These are phyloP conservation scores for Takifugu ocellatus DNA, from an alignment of 2,797 vertebrate species.

Conservation along the genomic window DNA sequence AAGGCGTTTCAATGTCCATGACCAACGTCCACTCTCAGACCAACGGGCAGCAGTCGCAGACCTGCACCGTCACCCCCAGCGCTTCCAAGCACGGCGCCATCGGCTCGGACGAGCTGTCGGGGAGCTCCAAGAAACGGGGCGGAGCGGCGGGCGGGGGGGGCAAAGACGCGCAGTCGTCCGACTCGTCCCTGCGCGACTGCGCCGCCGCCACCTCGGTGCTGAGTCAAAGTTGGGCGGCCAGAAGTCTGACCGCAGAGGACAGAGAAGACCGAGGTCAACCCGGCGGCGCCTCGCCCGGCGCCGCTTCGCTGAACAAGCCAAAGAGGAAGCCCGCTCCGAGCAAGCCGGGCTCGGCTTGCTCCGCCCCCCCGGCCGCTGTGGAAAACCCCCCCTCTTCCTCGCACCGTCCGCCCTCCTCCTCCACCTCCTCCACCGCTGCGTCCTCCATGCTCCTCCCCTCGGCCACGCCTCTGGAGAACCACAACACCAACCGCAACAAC, in stretches of 20 bases:
- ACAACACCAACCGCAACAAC: slow-evolving; percentile 97
- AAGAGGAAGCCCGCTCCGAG: slow-evolving; percentile 83
- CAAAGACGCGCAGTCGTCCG: slow-evolving; percentile 77
- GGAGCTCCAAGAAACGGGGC: slow-evolving; percentile 51
- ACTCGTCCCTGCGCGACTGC: slow-evolving; percentile 83
- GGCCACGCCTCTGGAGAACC: slow-evolving; percentile 76
- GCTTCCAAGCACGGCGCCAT: slow-evolving; percentile 83
- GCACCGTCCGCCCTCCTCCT: slow-evolving; percentile 36
- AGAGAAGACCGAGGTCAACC: slow-evolving; percentile 46
- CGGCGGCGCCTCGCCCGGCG: slow-evolving; percentile 43
- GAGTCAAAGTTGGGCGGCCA: slow-evolving; percentile 74
- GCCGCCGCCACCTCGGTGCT: slow-evolving; percentile 83
- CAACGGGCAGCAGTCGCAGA: slow-evolving; percentile 88
- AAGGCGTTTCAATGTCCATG: slow-evolving; percentile 85
- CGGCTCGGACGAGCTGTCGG: slow-evolving; percentile 60
- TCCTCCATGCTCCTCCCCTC: slow-evolving; percentile 58
- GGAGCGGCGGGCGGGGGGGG: slow-evolving; percentile 37
- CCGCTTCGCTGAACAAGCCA: slow-evolving; percentile 75
- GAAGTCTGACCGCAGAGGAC: slow-evolving; percentile 47
- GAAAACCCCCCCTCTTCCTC: slow-evolving; percentile 41
- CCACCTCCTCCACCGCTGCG: slow-evolving; percentile 26
- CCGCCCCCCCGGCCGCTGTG: slow-evolving; percentile 33
- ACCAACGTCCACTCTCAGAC: slow-evolving; percentile 96
- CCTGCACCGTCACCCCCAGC: slow-evolving; percentile 83
- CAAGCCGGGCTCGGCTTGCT: slow-evolving; percentile 60